Evolutionary conservation across 2,113 vertebrate genomes (phyloP).

Genomic region (Dasyornis broadbenti): DNA sequence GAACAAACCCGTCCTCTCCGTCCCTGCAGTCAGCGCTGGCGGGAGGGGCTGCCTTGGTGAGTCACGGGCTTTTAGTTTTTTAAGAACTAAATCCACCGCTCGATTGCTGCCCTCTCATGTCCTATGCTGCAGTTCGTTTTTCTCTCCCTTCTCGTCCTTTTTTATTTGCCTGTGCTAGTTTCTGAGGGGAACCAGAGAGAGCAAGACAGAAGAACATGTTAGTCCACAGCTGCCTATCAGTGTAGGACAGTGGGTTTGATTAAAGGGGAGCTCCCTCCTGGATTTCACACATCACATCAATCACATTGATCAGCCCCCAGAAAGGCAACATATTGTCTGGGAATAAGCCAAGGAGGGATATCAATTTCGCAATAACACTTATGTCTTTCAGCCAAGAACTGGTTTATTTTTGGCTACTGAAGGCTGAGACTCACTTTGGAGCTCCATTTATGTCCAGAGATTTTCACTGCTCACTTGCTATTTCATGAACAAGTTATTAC

Average conservation of each 20-base stretch:
- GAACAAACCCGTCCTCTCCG: not conserved
- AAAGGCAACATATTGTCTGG: constrained; percentile 94
- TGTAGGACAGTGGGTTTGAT: constrained; percentile 81
- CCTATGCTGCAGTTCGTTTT: constrained; percentile 2
- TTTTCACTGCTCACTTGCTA: not conserved
- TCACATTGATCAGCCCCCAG: constrained; percentile 90
- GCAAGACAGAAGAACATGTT: constrained; percentile 66
- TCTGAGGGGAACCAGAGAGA: constrained; percentile 38
- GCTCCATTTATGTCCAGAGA: constrained; percentile 7
- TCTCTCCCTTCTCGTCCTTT: not conserved
- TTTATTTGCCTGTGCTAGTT: constrained; percentile 6
- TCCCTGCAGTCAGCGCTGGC: not conserved
- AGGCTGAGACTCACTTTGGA: constrained; percentile 58
- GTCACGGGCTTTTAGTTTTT: not conserved
- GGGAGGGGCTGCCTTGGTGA: not conserved
- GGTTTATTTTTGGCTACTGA: constrained; percentile 73
- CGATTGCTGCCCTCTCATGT: constrained; percentile 72
- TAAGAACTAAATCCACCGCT: constrained; percentile 10
- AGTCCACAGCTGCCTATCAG: constrained; percentile 79
- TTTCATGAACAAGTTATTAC: not conserved
- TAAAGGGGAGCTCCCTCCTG: constrained; percentile 82
- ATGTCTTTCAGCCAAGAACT: constrained; percentile 78
- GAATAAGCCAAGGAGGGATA: constrained; percentile 84
- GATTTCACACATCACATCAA: constrained; percentile 84
- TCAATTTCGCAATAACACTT: constrained; percentile 85